Evolutionary conservation across 1,140 invertebrate genomes (phyloP).

Genomic region (Drosophila insularis): DNA sequence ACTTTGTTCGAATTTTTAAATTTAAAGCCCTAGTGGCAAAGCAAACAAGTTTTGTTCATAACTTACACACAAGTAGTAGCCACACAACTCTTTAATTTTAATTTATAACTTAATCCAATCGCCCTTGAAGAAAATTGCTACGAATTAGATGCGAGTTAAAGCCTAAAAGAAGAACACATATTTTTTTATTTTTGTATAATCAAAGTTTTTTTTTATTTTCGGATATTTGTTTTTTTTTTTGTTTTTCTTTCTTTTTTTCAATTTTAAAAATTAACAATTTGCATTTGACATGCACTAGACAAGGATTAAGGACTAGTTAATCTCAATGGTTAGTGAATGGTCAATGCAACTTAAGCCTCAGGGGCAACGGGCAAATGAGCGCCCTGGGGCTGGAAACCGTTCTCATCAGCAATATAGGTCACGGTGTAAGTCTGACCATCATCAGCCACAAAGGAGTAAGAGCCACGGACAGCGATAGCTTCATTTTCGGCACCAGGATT

Average conservation of each 20-base stretch:
- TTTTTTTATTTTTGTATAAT: neutral
- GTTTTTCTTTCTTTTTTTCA: neutral
- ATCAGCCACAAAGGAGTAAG: slow-evolving; percentile 84
- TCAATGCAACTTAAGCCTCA: slow-evolving; percentile 26
- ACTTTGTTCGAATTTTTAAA: too few species aligned
- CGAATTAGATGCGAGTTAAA: too few species aligned
- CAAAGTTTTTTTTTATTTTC: neutral
- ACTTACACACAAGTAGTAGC: too few species aligned
- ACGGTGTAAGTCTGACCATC: slow-evolving; percentile 87
- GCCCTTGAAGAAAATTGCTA: too few species aligned
- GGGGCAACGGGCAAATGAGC: slow-evolving; percentile 85
- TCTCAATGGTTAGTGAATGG: slow-evolving; percentile 14
- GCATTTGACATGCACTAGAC: neutral
- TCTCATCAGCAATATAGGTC: slow-evolving; percentile 89
- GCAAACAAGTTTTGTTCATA: too few species aligned
- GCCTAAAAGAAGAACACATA: neutral
- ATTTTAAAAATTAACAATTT: slow-evolving; percentile 6
- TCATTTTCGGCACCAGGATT: slow-evolving; percentile 59
- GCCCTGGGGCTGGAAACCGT: slow-evolving; percentile 88
- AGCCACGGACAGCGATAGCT: slow-evolving; percentile 83
- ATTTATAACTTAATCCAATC: too few species aligned
- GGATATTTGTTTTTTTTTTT: neutral
- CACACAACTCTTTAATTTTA: too few species aligned
- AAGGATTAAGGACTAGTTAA: slow-evolving; percentile 4
- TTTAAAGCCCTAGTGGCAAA: too few species aligned